These are phyloP conservation scores for Pecten maximus DNA, from an alignment of 2,888 invertebrate species.

Conservation along the genomic window DNA sequence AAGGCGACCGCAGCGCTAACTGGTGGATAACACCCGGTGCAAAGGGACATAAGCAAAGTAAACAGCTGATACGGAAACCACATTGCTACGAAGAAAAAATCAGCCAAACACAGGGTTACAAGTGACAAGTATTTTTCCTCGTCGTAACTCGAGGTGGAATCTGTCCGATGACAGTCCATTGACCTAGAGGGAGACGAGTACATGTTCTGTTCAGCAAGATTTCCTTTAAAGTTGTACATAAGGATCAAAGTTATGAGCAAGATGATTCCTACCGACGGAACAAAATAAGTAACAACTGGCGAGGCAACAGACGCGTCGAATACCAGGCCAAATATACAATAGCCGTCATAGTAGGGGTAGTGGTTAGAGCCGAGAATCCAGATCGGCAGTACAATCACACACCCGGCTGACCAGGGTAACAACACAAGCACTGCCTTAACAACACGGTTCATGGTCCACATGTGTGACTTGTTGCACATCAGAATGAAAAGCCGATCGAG, in stretches of 20 bases:
- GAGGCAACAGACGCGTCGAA: constrained; percentile 42
- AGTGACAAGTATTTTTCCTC: constrained; percentile 39
- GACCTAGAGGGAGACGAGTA: constrained; percentile 2
- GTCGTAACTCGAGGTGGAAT: neutral
- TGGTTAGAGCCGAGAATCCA: constrained; percentile 42
- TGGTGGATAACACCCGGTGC: constrained; percentile 41
- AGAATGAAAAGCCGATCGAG: constrained; percentile 38
- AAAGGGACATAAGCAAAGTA: constrained; percentile 40
- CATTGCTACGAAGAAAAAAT: constrained; percentile 40
- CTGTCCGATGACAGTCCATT: neutral
- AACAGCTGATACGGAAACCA: constrained; percentile 47
- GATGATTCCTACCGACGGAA: constrained; percentile 34
- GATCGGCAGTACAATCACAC: constrained; percentile 33
- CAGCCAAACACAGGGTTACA: constrained; percentile 39
- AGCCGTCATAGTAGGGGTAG: constrained; percentile 32
- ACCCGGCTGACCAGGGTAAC: constrained; percentile 36
- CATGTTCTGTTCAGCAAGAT: neutral
- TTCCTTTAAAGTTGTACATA: constrained; percentile 33
- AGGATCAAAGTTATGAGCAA: constrained; percentile 30
- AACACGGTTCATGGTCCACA: neutral
- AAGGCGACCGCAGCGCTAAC: constrained; percentile 44
- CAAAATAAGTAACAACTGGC: constrained; percentile 39
- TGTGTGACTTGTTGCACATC: neutral
- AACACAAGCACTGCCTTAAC: constrained; percentile 35
- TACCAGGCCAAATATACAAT: constrained; percentile 43